These are phyloP conservation scores for Rhabdomys pumilio DNA, from an alignment of 2,797 vertebrate genomes.

Conservation along the genomic window DNA sequence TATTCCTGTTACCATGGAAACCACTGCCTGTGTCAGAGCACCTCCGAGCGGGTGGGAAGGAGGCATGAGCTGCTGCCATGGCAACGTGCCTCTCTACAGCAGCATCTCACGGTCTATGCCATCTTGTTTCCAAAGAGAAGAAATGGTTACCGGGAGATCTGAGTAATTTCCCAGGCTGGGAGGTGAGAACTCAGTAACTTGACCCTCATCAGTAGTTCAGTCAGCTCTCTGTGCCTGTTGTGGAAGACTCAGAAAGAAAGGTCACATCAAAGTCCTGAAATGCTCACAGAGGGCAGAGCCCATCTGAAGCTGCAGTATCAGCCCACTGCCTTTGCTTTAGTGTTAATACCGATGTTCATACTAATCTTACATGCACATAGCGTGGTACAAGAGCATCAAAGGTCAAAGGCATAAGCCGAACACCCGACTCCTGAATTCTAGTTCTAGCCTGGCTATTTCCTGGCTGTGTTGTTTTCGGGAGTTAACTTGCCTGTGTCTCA, in stretches of 20 bases:
- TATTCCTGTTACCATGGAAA: conserved; percentile 82
- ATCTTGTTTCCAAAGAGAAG: conserved; percentile 48
- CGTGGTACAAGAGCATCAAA: fast-evolving
- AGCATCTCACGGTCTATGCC: conserved; percentile 31
- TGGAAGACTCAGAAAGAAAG: neutral
- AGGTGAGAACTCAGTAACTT: neutral
- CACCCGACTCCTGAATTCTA: neutral
- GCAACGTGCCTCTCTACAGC: conserved; percentile 70
- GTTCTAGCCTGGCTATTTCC: neutral
- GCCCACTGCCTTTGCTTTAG: too few species aligned
- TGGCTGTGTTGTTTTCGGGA: neutral
- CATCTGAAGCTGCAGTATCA: neutral
- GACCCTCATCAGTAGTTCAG: neutral
- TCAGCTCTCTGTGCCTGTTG: neutral
- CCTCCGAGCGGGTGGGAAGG: conserved; percentile 68
- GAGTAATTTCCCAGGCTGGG: neutral
- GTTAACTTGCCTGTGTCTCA: neutral
- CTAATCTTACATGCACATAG: fast-evolving
- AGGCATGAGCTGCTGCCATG: conserved; percentile 76
- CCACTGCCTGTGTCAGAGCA: conserved; percentile 78
- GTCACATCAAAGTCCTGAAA: neutral
- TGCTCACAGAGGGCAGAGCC: neutral
- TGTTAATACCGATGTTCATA: neutral
- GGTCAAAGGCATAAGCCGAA: neutral
- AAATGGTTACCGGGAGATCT: neutral